Conservation (phyloP, 2,113 vertebrate species). For the Protobothrops flavoviridis region DNA sequence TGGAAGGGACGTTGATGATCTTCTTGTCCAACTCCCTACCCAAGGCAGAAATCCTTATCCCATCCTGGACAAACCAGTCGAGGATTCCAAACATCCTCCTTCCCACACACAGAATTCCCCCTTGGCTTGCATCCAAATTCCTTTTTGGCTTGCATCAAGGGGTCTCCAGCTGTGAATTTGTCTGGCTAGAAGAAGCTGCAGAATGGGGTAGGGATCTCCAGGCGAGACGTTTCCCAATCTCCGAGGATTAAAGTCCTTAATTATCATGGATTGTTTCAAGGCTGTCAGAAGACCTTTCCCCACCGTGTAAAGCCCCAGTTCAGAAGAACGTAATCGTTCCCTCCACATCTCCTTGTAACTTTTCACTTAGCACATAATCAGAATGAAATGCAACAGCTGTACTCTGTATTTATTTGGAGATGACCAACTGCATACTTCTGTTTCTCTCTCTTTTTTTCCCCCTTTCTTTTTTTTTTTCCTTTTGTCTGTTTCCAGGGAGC, state of each 20-base stretch:
- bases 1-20: not conserved
- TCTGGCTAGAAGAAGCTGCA: not conserved
- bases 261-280: not conserved
- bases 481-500: slow-evolving; percentile 77
- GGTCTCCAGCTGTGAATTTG: not conserved
- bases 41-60: not conserved
- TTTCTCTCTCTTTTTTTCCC: not conserved
- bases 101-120: not conserved
- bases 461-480: not conserved
- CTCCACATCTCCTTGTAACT: slow-evolving; percentile 34
- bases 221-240: slow-evolving; percentile 2
- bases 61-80: not conserved
- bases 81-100: not conserved
- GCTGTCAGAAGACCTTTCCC: slow-evolving; percentile 19
- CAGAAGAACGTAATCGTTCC: slow-evolving; percentile 12
- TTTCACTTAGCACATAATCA: not conserved
- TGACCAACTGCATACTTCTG: not conserved
- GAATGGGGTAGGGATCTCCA: too few species aligned
- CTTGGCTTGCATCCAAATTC: not conserved
- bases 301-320: not conserved
- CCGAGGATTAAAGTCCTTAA: slow-evolving; percentile 31
- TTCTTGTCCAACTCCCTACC: not conserved
- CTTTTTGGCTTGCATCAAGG: not conserved
- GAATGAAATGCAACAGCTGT: slow-evolving; percentile 24
- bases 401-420: not conserved